Conservation (phyloP, 1,140 invertebrate species). For the Carposina sasakii region DNA sequence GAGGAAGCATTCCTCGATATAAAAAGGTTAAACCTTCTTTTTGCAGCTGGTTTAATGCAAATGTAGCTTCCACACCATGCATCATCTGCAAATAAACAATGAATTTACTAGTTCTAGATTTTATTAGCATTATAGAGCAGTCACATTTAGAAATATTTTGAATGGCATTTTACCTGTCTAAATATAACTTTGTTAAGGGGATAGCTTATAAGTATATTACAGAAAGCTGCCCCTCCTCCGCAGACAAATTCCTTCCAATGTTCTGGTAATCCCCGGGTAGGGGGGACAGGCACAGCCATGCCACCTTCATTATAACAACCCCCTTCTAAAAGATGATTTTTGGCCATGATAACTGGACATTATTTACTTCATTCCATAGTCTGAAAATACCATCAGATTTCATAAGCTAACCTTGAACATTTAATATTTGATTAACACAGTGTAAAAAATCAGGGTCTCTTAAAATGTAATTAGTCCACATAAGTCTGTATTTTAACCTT, state of each 20-base stretch:
- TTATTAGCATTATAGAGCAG: background rate
- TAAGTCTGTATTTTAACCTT: too few species aligned
- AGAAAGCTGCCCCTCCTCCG: conserved; percentile 94
- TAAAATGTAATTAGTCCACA: too few species aligned
- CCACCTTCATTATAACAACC: conserved; percentile 38
- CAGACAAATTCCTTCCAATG: conserved; percentile 88
- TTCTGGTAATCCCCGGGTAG: conserved; percentile 22
- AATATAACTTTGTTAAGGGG: conserved; percentile 99
- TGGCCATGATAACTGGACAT: conserved; percentile 46
- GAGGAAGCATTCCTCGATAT: conserved; percentile 95
- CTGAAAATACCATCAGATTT: conserved; percentile 39
- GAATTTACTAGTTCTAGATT: too few species aligned
- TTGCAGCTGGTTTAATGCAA: conserved; percentile 83
- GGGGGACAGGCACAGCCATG: conserved; percentile 27
- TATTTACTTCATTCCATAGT: conserved; percentile 31
- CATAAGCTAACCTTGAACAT: too few species aligned
- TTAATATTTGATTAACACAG: too few species aligned
- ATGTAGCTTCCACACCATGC: conserved; percentile 81
- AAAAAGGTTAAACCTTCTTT: conserved; percentile 88
- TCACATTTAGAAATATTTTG: background rate
- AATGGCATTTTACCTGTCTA: conserved; percentile 83
- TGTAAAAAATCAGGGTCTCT: too few species aligned
- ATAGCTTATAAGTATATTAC: conserved; percentile 95
- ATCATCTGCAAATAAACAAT: conserved; percentile 80
- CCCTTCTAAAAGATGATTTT: conserved; percentile 36